phyloP scores from a whole-genome alignment of 2,113 vertebrate genomes.

The Lepidiolamprologus cunningtoni region DNA sequence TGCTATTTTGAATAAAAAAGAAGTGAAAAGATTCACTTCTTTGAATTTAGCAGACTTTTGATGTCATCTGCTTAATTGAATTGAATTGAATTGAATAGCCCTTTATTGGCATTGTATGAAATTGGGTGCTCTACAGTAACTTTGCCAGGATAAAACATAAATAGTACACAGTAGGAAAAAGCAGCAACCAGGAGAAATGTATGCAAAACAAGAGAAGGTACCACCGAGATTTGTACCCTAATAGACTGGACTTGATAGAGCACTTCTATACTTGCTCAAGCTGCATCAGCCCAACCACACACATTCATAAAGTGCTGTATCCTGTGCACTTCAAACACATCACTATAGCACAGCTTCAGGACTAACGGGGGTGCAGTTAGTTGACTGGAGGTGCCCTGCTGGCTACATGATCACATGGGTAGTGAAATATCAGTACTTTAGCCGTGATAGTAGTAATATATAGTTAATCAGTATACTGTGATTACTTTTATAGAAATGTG shows the following conservation, averaged over 20 bases:
- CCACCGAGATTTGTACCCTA: neutral
- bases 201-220: neutral
- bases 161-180: neutral
- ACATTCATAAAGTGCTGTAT: neutral
- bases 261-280: neutral
- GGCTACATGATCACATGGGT: neutral
- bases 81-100: neutral
- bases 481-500: neutral
- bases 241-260: neutral
- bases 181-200: neutral
- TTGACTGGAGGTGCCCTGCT: neutral
- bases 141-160: neutral
- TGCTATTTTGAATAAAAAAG: neutral
- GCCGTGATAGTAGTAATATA: neutral
- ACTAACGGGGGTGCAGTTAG: neutral
- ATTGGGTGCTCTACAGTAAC: neutral
- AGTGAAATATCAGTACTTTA: neutral
- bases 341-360: neutral
- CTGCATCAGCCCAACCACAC: neutral
- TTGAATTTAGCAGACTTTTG: neutral
- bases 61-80: neutral
- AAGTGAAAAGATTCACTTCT: neutral
- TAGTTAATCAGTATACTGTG: neutral
- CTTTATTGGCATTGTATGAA: neutral
- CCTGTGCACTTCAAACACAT: neutral